Base-by-base conservation (phyloP, 2,113 vertebrate genomes). In the Mirza zaza region DNA sequence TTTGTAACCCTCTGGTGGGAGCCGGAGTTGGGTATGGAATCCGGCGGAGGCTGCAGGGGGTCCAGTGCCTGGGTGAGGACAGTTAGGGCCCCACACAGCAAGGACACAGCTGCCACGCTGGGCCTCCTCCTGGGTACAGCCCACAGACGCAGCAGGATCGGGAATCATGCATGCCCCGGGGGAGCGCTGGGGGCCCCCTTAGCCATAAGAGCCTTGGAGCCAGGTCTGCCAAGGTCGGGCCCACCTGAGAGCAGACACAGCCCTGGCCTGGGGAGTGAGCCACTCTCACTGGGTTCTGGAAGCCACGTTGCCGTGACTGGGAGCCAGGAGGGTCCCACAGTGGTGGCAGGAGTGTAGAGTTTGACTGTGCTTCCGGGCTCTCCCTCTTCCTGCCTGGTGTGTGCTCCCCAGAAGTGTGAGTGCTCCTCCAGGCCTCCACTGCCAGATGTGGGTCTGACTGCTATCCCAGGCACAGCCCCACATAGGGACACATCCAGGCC, bases 151-250 rank as follows among this genome's bases (percentile, higher is more conserved):
- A 18, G 50, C 3, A 27, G 79, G n/a, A 48, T 27, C 2, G 9
- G 73, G 61, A 27, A 12, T 14, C 3, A 2, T 5, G 1, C 13
- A 3, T 0, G 21, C 42, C 7, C 18, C 0, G 5, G 10, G 76
- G 32, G 5, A 59, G 39, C 4, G 0, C 8, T 0, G 10, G 7
- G 12, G 70, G 32, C 48, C n/a, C 63, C 32, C 13, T 59, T 8
- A 50, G 42, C 39, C n/a, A 61, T 34, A 45, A 70, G 67, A 76
- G 65, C 50, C 75, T 82, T 42, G 13, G n/a, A 87, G 32, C 14
- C n/a, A 29, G 39, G 29, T 12, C 45, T 65, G 52, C 25, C 0
- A 0, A 3, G 50, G 50, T 55, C 42, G 2, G 21, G 39, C 63
- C 79, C 27, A 17, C 18, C 76, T 57, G 42, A n/a, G 6, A 50